A percentile compares a stretch with the other conserved stretches of the same genome.
Conservation (phyloP, 1,140 invertebrate genomes). For the Cherax quadricarinatus region DNA sequence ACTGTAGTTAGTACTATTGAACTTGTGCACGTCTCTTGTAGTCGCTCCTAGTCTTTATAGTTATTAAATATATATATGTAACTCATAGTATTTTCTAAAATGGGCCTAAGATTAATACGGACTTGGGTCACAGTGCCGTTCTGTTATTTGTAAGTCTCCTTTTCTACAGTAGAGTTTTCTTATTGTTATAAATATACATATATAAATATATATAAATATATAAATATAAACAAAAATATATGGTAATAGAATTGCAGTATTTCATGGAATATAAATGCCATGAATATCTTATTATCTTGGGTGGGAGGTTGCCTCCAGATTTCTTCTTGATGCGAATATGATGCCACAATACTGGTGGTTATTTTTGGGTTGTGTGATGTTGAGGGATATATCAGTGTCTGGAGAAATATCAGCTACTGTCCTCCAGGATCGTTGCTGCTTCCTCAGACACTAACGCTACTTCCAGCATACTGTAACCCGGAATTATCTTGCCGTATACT, state of each 20-base stretch:
- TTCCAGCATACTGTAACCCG: not conserved
- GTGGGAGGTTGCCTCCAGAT: not conserved
- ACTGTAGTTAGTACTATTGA: not conserved
- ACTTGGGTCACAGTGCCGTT: constrained; percentile 8
- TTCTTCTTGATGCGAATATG: not conserved
- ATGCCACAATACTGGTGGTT: not conserved
- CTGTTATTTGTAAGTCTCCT: constrained; percentile 42
- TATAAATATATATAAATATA: constrained; percentile 32
- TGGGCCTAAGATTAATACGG: not conserved
- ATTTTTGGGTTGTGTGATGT: not conserved
- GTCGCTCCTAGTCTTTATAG: not conserved
- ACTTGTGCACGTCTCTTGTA: not conserved
- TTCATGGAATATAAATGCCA: constrained; percentile 3
- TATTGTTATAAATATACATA: constrained; percentile 41
- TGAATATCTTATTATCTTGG: constrained; percentile 9
- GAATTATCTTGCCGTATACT: not conserved
- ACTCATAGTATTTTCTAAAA: constrained; percentile 30
- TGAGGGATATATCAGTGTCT: not conserved
- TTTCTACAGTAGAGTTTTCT: constrained; percentile 48
- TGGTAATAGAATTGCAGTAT: constrained; percentile 18
- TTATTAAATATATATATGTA: constrained; percentile 8
- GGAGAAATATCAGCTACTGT: no score
- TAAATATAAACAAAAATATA: constrained; percentile 31
- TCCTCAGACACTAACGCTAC: not conserved
- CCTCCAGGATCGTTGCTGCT: no score